Evolutionary conservation across 1,140 invertebrate species (phyloP), one percentile per base, ranked within the genome.

Genomic region (Patella vulgata): DNA sequence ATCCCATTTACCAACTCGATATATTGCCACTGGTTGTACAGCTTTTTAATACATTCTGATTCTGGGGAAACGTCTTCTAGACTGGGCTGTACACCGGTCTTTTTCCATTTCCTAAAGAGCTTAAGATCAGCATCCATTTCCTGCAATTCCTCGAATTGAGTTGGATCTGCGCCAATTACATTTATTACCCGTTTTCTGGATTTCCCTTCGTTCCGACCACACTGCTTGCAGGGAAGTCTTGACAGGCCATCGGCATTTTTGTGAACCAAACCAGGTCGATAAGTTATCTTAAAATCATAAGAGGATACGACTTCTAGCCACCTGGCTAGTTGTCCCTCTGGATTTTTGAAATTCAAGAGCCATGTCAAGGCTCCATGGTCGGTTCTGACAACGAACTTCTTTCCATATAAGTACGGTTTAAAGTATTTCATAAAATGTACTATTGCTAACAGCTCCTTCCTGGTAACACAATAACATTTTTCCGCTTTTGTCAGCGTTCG

Each of bases 391-490:
- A 66, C 31, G 21, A 79, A 59, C 44, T 57, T 31, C 52, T 53
- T 30, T n/a, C 70, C 68, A 50, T 64, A 65, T 12, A 77, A 31
- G 46, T 77, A 77, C n/a, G 48, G 59, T 42, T 63, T 14, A 44
- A 75, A 73, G 17, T 70, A 40, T 30, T 68, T 57, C 8, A 67
- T 36, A 46, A 44, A 59, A n/a, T 30, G 12, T 23, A 74, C 55
- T 6, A 72, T 61, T 14, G 69, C 71, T 21, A 74, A 59, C n/a
- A n/a, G n/a, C n/a, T n/a, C n/a, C n/a, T n/a, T n/a, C n/a, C n/a
- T n/a, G n/a, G n/a, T n/a, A n/a, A 66, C 59, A 44, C 74, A 73
- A 66, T 88, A 89, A 17, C 85, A 83, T 63, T 75, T 65, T 73
- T 89, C 84, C n/a, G 84, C 65, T 23, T 43, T 59, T 33, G 56